Base-by-base conservation (phyloP, 1,140 invertebrate species). In the Leguminivora glycinivorella region DNA sequence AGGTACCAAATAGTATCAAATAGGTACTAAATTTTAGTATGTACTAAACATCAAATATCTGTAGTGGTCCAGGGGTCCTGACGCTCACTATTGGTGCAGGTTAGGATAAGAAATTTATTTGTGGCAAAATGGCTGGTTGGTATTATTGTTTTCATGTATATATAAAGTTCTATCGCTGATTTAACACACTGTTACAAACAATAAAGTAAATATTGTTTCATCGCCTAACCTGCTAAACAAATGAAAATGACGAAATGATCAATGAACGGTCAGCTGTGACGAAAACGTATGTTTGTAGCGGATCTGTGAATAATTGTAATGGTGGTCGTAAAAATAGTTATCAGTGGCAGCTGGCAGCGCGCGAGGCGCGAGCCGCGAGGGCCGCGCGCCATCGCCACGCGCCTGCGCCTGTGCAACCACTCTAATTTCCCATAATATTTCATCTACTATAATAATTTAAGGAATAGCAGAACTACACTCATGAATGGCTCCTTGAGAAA, bases 311-410 rank as follows among this genome's bases (percentile, higher is more conserved):
- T 63, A 63, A 63, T 63, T 63, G 58, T 63, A 63, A 34, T 63
- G 58, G 26, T 63, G 58, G 58, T 63, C 58, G 26, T 63, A 63
- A 63, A 63, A 63, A 63, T 82, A 82, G 72, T 79, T 75, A 75
- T 71, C 77, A 83, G 82, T 79, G 78, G 56, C 66, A 66, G 72
- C 68, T 69, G 56, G 25, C 52, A 58, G 69, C 31, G 34, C 43
- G 67, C 58, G 47, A 26, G 38, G 40, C 73, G 70, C 75, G 73
- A 66, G 74, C 67, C 67, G 56, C 10, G 60, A 73, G 75, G 72
- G 69, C 40, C 72, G 76, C 43, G 75, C 76, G 76, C 79, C 73
- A 76, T 19, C 75, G 47, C 14, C 40, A 26, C 67, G 60, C 68
- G 66, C 38, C 22, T 72, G 34, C 60, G 60, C 66, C 56, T 56